Base-by-base conservation (phyloP, 2,113 vertebrate species). In the Brachyhypopomus gauderio region DNA sequence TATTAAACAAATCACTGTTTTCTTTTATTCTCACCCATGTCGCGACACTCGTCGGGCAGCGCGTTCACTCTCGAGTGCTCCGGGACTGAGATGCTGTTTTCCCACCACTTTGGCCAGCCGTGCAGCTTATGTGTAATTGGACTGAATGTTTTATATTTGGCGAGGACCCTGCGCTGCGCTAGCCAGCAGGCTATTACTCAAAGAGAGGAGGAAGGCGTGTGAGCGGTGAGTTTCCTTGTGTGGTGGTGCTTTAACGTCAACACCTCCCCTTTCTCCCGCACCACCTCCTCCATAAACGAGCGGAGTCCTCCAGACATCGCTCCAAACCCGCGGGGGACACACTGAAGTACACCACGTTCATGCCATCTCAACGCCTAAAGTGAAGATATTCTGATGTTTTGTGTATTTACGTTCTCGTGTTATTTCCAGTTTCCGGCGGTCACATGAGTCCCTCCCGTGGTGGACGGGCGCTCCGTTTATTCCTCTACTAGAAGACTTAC, bases 11-110 rank as follows among this genome's bases (percentile, higher is more conserved):
- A 86, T 14, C 75, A 62, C 62, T 30, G 45, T 55, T 71, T 88
- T 81, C 52, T 82, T 79, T 88, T 77, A 85, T 91, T 86, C 93
- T 94, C 91, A 94, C 93, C 93, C 93, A 94, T 94, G 48, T 90
- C 86, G 85, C 72, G 76, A 83, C 84, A 88, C 62, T 80, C 87
- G 88, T 83, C 86, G 79, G 79, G 71, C 81, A 85, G 85, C 87
- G 88, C 81, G 82, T 89, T 87, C 75, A 86, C 82, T 85, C 86
- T 86, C 87, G 81, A 79, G 83, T 72, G 82, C 85, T 88, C 77
- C 63, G 5, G 17, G 77, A 67, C 59, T 73, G 22, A 34, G 14
- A 70, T 73, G 78, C 72, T 70, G 55, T 85, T 59, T 75, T 38
- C 83, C 19, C 78, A 72, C 63, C 88, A 79, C 83, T 84, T 67